Percentiles rank a stretch among this genome's conserved stretches.
phyloP scores from a whole-genome alignment of 2,888 invertebrate species.

The Lycocerus yunnanus region DNA sequence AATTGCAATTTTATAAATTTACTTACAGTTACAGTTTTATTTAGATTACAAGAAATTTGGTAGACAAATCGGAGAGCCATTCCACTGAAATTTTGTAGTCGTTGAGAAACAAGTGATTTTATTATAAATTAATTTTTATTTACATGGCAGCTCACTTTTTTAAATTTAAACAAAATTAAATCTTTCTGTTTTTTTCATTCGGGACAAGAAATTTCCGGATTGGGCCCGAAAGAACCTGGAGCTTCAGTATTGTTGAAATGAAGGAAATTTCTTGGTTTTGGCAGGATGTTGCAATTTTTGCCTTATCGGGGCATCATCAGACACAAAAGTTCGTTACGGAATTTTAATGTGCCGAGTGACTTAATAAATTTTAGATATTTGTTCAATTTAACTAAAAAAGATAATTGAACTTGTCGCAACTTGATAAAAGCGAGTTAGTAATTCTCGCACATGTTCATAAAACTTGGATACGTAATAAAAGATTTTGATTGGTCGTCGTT shows the following conservation, averaged over 20 bases:
- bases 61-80: slow-evolving; percentile 37
- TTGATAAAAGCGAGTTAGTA: not conserved
- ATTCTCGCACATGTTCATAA: not conserved
- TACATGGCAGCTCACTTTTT: not conserved
- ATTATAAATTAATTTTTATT: not conserved
- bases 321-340: not conserved
- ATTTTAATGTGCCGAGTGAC: not conserved
- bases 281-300: not conserved
- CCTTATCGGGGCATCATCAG: not conserved
- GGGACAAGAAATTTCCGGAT: not conserved
- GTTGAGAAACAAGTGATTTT: not conserved
- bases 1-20: slow-evolving; percentile 4
- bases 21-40: slow-evolving; percentile 38
- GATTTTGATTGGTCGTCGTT: not conserved
- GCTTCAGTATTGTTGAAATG: not conserved
- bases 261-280: not conserved
- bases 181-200: not conserved
- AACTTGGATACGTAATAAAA: not conserved
- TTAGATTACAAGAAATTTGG: slow-evolving; percentile 36
- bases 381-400: not conserved
- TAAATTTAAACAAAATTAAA: not conserved
- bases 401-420: not conserved
- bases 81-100: slow-evolving; percentile 14
- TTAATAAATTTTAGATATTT: not conserved
- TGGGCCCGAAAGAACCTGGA: not conserved